Conservation (phyloP, 2,113 vertebrate species). For the Pachyramphus minor region DNA sequence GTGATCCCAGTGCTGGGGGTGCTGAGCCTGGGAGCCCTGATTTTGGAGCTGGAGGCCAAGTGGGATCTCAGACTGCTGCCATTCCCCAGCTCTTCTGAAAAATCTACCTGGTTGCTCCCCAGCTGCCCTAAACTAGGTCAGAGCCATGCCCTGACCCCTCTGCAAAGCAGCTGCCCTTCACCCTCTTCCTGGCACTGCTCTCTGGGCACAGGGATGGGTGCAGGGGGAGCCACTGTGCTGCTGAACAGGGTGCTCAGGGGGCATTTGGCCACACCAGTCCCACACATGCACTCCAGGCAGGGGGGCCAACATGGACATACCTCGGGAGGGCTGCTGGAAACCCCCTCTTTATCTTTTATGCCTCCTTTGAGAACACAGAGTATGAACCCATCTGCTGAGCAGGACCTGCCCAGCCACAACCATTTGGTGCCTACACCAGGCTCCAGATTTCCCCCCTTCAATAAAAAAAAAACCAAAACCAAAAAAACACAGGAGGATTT, state of each 20-base stretch:
- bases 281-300: neutral
- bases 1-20: rapidly evolving
- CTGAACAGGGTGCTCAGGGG: rapidly evolving
- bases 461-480: neutral
- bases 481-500: neutral
- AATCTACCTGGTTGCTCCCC: neutral
- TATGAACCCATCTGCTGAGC: neutral
- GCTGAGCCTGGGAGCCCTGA: neutral
- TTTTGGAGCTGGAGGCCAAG: neutral
- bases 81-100: neutral
- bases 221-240: neutral
- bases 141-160: neutral
- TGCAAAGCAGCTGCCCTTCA: neutral
- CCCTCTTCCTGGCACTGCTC: neutral
- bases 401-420: neutral
- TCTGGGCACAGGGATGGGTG: neutral
- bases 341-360: neutral
- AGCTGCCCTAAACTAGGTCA: neutral
- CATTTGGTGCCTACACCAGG: neutral
- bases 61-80: neutral
- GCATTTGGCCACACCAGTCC: too few species aligned
- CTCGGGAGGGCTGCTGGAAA: neutral
- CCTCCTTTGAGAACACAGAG: neutral
- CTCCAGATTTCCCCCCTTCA: neutral
- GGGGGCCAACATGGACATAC: rapidly evolving